Conservation (phyloP, 2,797 vertebrate genomes). For the Chrysocyon brachyurus region DNA sequence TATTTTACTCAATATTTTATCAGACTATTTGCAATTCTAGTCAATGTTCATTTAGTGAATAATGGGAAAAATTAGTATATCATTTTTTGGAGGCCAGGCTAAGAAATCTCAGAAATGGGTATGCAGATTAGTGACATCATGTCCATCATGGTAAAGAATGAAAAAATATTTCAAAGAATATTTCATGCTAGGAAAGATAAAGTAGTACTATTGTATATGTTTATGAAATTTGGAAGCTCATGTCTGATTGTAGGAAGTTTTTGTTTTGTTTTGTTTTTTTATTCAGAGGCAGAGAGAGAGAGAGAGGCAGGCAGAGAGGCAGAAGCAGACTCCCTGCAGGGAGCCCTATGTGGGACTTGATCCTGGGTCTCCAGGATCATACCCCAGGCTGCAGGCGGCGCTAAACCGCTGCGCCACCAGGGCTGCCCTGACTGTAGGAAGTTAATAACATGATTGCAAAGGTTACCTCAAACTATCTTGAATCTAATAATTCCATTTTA, state of each 20-base stretch:
- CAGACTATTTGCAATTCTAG: not conserved
- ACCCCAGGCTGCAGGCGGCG: no score
- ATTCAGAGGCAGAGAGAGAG: no score
- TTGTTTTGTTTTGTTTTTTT: no score
- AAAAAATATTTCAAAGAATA: not conserved
- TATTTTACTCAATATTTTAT: constrained; percentile 28
- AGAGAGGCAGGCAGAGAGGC: no score
- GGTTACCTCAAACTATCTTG: not conserved
- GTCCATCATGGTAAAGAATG: not conserved
- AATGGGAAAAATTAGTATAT: not conserved
- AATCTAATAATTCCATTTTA: not conserved
- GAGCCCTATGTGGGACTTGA: no score
- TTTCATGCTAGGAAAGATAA: not conserved
- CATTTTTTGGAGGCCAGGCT: not conserved
- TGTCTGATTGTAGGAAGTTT: not conserved
- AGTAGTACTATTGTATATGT: not conserved
- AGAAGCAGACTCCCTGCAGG: no score
- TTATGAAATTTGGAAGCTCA: not conserved
- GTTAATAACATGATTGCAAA: not conserved
- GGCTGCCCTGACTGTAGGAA: not conserved
- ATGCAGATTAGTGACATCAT: not conserved
- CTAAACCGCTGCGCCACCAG: no score
- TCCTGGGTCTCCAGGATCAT: no score
- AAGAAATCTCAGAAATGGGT: not conserved
- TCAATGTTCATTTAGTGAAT: not conserved